Evolutionary conservation across 2,797 vertebrate genomes (phyloP).

Genomic region (Xiphorhynchus erythropygius): DNA sequence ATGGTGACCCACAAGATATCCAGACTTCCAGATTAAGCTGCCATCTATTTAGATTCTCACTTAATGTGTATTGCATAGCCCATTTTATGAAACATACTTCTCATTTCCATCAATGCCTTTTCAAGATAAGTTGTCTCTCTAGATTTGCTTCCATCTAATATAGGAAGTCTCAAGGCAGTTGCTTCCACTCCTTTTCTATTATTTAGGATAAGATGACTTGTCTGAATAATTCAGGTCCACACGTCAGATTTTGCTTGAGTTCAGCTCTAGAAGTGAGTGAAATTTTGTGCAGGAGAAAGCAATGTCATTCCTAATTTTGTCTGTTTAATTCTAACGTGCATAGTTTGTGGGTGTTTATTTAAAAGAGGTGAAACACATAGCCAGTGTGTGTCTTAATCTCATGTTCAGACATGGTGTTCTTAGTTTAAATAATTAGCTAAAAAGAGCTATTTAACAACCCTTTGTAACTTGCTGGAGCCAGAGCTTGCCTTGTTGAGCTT

Average conservation of each 20-base stretch:
- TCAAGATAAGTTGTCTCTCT: background rate
- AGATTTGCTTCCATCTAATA: background rate
- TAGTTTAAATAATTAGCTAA: constrained; percentile 12
- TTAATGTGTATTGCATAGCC: accelerated
- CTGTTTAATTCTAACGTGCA: background rate
- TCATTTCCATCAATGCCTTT: background rate
- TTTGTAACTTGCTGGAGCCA: background rate
- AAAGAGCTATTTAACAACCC: background rate
- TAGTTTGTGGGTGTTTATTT: background rate
- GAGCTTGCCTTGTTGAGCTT: background rate
- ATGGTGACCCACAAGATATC: background rate
- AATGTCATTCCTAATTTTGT: background rate
- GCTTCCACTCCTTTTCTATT: background rate
- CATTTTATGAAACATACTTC: background rate
- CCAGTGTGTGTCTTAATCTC: background rate
- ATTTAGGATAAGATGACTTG: background rate
- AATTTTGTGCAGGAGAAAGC: background rate
- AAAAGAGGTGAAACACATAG: background rate
- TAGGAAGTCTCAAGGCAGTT: background rate
- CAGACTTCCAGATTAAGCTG: background rate
- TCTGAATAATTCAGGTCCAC: background rate
- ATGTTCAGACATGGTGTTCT: background rate
- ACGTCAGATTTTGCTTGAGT: background rate
- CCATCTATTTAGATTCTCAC: background rate
- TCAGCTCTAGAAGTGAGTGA: background rate